Evolutionary conservation across 1,140 invertebrate genomes (phyloP).

Genomic region (Melanaphis sacchari): DNA sequence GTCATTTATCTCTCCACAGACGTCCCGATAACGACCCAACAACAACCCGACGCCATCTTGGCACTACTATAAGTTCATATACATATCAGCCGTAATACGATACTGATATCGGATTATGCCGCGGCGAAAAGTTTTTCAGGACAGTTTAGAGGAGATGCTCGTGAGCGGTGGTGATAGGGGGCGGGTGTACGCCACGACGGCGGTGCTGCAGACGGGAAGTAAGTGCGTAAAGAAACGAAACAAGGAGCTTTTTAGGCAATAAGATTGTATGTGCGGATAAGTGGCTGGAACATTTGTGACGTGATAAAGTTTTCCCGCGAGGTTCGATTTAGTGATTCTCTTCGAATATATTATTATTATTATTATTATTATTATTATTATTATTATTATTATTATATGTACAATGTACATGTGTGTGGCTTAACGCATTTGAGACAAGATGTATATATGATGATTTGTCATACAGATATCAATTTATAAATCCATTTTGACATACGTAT

Average conservation of each 20-base stretch:
- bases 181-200: not conserved
- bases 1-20: slow-evolving; percentile 56
- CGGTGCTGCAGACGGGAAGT: not conserved
- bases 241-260: slow-evolving; percentile 50
- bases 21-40: slow-evolving; percentile 55
- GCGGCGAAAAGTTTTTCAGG: slow-evolving; percentile 42
- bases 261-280: slow-evolving; percentile 49
- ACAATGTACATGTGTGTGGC: not conserved
- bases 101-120: slow-evolving; percentile 54
- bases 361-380: not conserved
- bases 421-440: not conserved
- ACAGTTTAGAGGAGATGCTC: slow-evolving; percentile 12
- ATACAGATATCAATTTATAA: not conserved
- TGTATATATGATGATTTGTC: not conserved
- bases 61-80: slow-evolving; percentile 54
- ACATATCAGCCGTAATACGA: slow-evolving; percentile 55
- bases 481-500: not conserved
- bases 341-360: slow-evolving; percentile 8
- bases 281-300: slow-evolving; percentile 38
- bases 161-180: not conserved
- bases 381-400: not conserved
- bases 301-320: slow-evolving; percentile 51
- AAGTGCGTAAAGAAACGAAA: slow-evolving; percentile 23
- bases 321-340: slow-evolving; percentile 39
- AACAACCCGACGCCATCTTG: slow-evolving; percentile 57